Percentiles rank a stretch among this genome's conserved stretches.
These are phyloP conservation scores for Drosophila niveifrons DNA, from an alignment of 2,888 invertebrate genomes.

Conservation along the genomic window DNA sequence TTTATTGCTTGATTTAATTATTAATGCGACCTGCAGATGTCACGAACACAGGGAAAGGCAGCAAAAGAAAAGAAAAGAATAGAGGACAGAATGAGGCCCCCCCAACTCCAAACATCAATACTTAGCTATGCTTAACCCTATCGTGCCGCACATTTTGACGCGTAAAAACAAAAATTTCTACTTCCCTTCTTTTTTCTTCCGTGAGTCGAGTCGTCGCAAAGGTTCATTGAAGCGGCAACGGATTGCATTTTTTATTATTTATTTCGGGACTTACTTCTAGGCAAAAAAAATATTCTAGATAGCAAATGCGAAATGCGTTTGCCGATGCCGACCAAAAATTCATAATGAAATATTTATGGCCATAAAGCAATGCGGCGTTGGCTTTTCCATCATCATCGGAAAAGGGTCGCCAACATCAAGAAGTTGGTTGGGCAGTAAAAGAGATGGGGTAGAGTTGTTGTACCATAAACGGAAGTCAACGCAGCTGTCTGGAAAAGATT, in stretches of 20 bases:
- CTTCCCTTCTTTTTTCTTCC: conserved; percentile 2
- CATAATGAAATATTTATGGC: conserved; percentile 81
- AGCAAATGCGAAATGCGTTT: conserved; percentile 68
- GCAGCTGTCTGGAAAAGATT: conserved; percentile 80
- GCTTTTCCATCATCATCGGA: conserved; percentile 63
- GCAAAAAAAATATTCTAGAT: conserved; percentile 61
- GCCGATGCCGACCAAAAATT: conserved; percentile 60
- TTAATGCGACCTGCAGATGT: conserved; percentile 82
- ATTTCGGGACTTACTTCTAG: conserved; percentile 60
- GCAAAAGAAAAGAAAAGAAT: neutral
- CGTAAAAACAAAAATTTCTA: conserved; percentile 70
- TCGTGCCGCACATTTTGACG: conserved; percentile 73
- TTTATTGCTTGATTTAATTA: conserved; percentile 82
- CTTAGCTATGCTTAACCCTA: conserved; percentile 69
- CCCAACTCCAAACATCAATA: conserved; percentile 38
- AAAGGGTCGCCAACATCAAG: conserved; percentile 57
- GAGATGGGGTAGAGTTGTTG: conserved; percentile 33
- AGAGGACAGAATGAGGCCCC: neutral
- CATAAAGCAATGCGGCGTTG: conserved; percentile 77
- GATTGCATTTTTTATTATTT: conserved; percentile 82
- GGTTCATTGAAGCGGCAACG: conserved; percentile 74
- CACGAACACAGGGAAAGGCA: conserved; percentile 65
- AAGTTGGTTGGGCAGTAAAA: neutral
- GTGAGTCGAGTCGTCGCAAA: neutral
- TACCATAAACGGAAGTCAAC: conserved; percentile 70